Evolutionary conservation across 2,888 invertebrate species (phyloP), one percentile per base, ranked within the genome.

Genomic region (Aleiodes testaceus): DNA sequence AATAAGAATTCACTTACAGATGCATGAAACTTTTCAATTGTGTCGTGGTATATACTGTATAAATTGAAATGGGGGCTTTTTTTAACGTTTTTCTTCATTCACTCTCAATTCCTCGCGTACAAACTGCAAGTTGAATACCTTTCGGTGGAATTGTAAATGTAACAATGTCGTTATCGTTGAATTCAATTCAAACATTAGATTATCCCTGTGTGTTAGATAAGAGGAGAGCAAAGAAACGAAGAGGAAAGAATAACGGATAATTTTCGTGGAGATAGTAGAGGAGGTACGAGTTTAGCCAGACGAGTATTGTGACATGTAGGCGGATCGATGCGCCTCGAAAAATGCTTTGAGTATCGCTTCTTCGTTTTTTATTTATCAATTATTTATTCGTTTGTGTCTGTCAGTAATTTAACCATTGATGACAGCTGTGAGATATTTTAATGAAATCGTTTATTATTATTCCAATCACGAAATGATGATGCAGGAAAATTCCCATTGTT

Each of bases 11-110:
- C 74, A 72, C 71, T 74, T 74, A 71, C 65, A 64, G 50, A 75
- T 74, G 73, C 74, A 75, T 74, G 67, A 70, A 76, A 75, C 70
- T 73, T 73, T 76, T 72, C 70, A 74, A 69, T 72, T 69, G 69
- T 69, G 69, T 72, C 74, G 61, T 16, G 71, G 66, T 66, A 36
- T 36, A 36, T 36, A 66, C 59, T 26, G 49, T 66, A 65, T 70
- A 70, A 70, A 70, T 70, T 53, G 53, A 53, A 53, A 53, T 26
- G 26, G 53, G 53, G 53, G 53, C n/a, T n/a, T 3, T 1, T 26
- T 53, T 53, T n/a, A n/a, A n/a, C n/a, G n/a, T n/a, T 53, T 30
- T 22, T n/a, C 45, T 45, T 36, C 68, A 68, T 59, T 16, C 49
- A 59, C 59, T 68, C 59, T 45, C 68, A 53, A 59, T 59, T 50